Evolutionary conservation across 2,113 vertebrate genomes (phyloP).

Genomic region (Rostratula benghalensis): DNA sequence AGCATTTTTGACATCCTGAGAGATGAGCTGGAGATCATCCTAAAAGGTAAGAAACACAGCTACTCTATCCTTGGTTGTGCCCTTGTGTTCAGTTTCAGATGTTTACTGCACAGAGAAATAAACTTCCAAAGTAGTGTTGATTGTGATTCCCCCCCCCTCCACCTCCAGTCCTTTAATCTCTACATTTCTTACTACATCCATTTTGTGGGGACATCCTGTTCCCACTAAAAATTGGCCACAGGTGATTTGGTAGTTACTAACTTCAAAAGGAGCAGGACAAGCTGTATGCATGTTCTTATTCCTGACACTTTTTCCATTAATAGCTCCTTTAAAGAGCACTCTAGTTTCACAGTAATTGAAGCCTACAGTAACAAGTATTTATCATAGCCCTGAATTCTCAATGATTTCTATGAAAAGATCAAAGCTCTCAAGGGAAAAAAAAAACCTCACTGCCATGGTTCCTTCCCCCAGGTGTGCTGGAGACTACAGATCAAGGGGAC

Average conservation of each 20-base stretch:
- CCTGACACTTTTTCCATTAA: background rate
- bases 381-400: background rate
- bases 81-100: background rate
- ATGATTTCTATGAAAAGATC: background rate
- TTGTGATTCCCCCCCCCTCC: background rate
- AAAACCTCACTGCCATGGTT: background rate
- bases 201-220: background rate
- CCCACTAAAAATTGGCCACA: background rate
- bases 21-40: conserved; percentile 92
- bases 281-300: background rate
- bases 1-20: conserved; percentile 93
- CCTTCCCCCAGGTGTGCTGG: conserved; percentile 84
- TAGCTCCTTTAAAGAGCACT: conserved; percentile 1
- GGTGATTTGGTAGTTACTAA: background rate
- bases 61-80: background rate
- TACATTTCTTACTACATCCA: background rate
- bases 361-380: background rate
- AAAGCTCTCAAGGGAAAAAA: background rate
- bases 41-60: conserved; percentile 84
- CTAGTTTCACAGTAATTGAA: background rate
- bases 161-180: conserved; percentile 8
- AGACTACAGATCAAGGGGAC: conserved; percentile 78
- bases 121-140: background rate
- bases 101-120: background rate
- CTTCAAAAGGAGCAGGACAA: conserved; percentile 21